Percentiles rank a stretch among this genome's conserved stretches.
These are phyloP conservation scores for Drosophila ochracea DNA, from an alignment of 2,888 invertebrate genomes.

Conservation along the genomic window DNA sequence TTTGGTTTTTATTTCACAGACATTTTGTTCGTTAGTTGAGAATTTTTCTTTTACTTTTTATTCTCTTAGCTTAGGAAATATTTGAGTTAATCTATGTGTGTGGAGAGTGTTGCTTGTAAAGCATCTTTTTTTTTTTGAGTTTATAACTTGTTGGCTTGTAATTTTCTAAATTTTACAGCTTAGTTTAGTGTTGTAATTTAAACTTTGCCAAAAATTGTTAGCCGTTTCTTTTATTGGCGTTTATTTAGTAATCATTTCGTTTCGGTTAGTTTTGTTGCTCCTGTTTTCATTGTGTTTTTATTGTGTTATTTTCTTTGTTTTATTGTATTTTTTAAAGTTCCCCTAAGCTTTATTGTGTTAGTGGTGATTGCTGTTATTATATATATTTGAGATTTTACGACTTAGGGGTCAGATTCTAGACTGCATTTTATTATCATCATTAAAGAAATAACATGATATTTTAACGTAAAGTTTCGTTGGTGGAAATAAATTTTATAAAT, in stretches of 20 bases:
- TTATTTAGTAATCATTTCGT: neutral
- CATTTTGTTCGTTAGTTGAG: slow-evolving; percentile 9
- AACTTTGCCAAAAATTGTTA: neutral
- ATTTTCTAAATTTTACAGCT: slow-evolving; percentile 9
- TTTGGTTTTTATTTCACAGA: slow-evolving; percentile 40
- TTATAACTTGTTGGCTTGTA: slow-evolving; percentile 14
- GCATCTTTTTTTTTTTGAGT: slow-evolving; percentile 1
- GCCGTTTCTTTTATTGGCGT: neutral
- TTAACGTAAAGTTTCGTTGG: neutral
- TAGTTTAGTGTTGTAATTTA: neutral
- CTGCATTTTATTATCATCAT: neutral
- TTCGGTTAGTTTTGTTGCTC: slow-evolving; percentile 1
- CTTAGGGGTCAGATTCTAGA: neutral
- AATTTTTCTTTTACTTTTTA: slow-evolving; percentile 10
- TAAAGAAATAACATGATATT: neutral
- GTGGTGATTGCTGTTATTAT: neutral
- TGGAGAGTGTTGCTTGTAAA: slow-evolving; percentile 1
- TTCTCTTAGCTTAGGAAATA: slow-evolving; percentile 27
- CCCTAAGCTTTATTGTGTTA: neutral
- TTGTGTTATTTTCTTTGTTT: neutral
- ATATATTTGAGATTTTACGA: slow-evolving; percentile 1
- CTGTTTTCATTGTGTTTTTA: neutral
- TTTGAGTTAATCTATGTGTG: neutral
- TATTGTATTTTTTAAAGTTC: neutral
- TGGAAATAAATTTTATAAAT: neutral